These are phyloP conservation scores for Xiphophorus hellerii DNA, from an alignment of 2,113 vertebrate genomes.

Conservation along the genomic window DNA sequence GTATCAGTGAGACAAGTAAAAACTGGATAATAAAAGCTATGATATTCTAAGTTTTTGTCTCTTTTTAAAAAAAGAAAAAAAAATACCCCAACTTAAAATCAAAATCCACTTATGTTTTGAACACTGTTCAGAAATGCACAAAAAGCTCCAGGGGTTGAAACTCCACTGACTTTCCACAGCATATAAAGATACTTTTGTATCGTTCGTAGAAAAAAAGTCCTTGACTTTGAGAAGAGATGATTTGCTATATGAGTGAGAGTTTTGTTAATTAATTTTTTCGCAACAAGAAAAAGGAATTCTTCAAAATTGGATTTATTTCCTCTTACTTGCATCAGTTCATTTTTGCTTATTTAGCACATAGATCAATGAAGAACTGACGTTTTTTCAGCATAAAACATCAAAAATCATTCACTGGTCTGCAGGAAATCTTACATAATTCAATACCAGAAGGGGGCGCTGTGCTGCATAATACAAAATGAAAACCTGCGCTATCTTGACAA, in stretches of 20 bases:
- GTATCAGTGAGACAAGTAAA: not conserved
- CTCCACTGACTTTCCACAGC: not conserved
- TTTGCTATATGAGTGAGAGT: not conserved
- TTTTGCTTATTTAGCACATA: too few relatives aligned
- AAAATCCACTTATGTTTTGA: not conserved
- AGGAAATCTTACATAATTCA: not conserved
- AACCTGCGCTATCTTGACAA: not conserved
- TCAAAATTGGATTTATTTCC: not conserved
- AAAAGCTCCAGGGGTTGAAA: not conserved
- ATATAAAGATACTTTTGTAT: not conserved
- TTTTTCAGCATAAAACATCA: not conserved
- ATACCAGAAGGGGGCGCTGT: slow-evolving; percentile 11
- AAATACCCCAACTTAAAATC: not conserved
- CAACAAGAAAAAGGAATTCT: not conserved
- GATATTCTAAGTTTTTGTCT: not conserved
- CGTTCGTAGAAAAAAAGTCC: not conserved
- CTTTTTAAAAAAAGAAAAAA: not conserved
- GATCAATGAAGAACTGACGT: too few relatives aligned
- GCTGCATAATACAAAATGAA: not conserved
- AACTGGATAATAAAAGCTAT: not conserved
- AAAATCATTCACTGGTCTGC: not conserved
- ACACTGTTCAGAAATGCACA: not conserved
- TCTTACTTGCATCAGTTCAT: too few relatives aligned
- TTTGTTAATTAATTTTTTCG: not conserved
- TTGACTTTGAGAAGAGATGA: not conserved